Evolutionary conservation across 2,113 vertebrate species (phyloP).

Genomic region (Promerops cafer): DNA sequence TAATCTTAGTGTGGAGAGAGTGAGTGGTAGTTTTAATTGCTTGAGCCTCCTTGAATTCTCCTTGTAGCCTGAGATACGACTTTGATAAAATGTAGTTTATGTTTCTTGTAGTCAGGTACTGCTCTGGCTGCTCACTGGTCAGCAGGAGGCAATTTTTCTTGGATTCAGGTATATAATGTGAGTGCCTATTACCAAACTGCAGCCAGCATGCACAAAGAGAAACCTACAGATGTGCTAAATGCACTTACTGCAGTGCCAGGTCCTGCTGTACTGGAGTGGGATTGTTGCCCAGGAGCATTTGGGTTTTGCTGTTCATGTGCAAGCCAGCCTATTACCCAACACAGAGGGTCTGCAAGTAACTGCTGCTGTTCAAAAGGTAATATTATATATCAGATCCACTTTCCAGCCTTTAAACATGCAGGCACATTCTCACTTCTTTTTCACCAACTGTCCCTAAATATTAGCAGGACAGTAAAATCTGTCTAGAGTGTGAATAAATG

Average conservation of each 20-base stretch:
- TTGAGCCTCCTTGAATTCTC: constrained; percentile 11
- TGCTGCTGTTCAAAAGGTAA: not conserved
- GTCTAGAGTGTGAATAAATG: not conserved
- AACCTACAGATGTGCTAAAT: constrained; percentile 15
- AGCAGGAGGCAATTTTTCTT: not conserved
- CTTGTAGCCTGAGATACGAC: not conserved
- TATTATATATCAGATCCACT: not conserved
- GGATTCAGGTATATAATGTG: not conserved
- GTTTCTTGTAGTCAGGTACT: not conserved
- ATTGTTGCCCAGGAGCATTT: not conserved
- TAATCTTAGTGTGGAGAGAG: not conserved
- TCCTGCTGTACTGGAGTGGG: not conserved
- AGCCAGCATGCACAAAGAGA: not conserved
- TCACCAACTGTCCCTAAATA: not conserved
- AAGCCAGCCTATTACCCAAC: not conserved
- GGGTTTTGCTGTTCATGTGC: not conserved
- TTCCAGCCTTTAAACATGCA: not conserved
- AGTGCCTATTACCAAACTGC: not conserved
- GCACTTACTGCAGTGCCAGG: not conserved
- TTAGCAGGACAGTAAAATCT: not conserved
- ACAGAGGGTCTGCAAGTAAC: not conserved
- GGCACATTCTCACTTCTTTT: not conserved
- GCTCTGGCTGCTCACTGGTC: not conserved
- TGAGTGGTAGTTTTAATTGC: not conserved
- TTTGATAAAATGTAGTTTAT: not conserved